Base-by-base conservation (phyloP, 2,888 invertebrate genomes). In the Cerceris ruficornis region DNA sequence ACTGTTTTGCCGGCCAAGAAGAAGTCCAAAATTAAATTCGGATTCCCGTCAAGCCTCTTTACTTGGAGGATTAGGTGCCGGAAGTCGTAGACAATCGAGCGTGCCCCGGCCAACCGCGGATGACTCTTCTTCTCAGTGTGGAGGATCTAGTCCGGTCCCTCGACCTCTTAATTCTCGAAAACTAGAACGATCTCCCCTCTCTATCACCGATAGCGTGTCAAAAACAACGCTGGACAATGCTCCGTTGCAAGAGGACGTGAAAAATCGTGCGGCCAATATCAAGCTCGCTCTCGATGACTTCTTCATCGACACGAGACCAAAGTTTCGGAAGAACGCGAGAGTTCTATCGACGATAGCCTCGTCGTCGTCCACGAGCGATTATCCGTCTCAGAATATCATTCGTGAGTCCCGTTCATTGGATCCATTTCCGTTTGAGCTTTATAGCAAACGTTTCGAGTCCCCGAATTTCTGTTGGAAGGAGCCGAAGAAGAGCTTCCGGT, bases 31-130 rank as follows among this genome's bases (percentile, higher is more conserved):
- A 85, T 92, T 97, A 75, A 95, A 96, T 68, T 93, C 94, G n/a
- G 96, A 96, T 85, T 96, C 96, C 0, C 94, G 97, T 59, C 96
- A 96, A 86, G 95, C 96, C 0, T 97, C 96, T 6, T 93, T 96
- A 55, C 94, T 95, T 90, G 96, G 95, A 87, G 94, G 93, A 78
- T 92, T 94, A 60, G 94, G 93, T 50, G 93, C 93, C 0, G 94
- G 94, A 6, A 95, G 95, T 83, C 92, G 96, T 14, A 93, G 95
- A 17, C 95, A 95, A 85, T 95, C 95, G n/a, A 94, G 94, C 87
- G 94, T 95, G 43, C 95, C 95, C 0, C 87, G 91, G 57, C 87
- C 90, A 52, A 85, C 87, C 1, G 81, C 85, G 8, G 92, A 92
- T 49, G 86, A 85, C 43, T 87, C 92, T 0, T 76, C 85, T 54